A percentile compares a stretch with the other conserved stretches of the same genome.
phyloP scores from a whole-genome alignment of 2,113 vertebrate genomes.

The Esox niger region DNA sequence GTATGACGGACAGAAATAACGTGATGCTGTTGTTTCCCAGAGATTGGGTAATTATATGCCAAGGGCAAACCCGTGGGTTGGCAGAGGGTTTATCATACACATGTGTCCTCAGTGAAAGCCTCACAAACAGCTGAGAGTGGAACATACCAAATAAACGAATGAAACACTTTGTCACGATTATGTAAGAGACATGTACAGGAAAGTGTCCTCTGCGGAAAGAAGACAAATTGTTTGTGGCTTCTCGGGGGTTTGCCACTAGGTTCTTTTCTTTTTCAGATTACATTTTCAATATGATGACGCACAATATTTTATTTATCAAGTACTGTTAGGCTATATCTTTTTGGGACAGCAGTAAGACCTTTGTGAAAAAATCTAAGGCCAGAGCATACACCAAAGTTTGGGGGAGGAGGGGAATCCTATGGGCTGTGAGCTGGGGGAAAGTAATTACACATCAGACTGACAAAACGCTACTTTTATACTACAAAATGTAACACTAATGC shows the following conservation, averaged over 20 bases:
- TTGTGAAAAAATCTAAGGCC: constrained; percentile 16
- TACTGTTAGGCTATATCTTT: constrained; percentile 24
- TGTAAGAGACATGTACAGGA: background rate
- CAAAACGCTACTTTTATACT: constrained; percentile 32
- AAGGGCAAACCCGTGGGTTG: constrained; percentile 30
- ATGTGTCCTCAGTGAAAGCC: constrained; percentile 15
- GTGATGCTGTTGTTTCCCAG: constrained; percentile 54
- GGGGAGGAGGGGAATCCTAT: background rate
- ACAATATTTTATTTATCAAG: constrained; percentile 26
- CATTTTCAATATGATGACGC: constrained; percentile 25
- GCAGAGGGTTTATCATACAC: constrained; percentile 17
- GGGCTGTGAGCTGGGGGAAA: constrained; percentile 3
- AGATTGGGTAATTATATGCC: constrained; percentile 59
- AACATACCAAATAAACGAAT: constrained; percentile 16
- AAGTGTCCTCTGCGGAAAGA: background rate
- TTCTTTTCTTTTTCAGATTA: constrained; percentile 27
- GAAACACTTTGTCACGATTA: background rate
- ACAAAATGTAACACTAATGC: constrained; percentile 25
- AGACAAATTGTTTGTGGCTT: constrained; percentile 23
- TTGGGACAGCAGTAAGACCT: constrained; percentile 9
- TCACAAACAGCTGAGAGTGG: constrained; percentile 30
- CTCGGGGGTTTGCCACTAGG: constrained; percentile 17
- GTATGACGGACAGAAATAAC: constrained; percentile 57
- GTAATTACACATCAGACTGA: constrained; percentile 42
- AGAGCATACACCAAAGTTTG: background rate